Percentiles rank a stretch among this genome's conserved stretches.
These are phyloP conservation scores for Papilio machaon DNA, from an alignment of 1,140 invertebrate species.

Conservation along the genomic window DNA sequence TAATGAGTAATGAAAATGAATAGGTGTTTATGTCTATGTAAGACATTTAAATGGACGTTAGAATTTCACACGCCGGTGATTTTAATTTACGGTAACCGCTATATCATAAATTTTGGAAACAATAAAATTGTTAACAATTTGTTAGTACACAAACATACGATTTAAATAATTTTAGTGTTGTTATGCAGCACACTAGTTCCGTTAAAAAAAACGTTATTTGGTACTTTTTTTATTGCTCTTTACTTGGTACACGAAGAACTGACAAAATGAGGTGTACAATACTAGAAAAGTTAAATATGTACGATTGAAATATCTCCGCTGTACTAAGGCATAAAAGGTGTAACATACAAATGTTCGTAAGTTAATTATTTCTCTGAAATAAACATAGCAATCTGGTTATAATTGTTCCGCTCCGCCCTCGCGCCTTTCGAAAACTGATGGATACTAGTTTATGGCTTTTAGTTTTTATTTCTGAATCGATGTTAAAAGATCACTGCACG, in stretches of 20 bases:
- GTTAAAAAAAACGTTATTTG: not conserved
- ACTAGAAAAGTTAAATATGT: not conserved
- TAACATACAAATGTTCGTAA: not conserved
- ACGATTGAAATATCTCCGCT: not conserved
- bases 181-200: not conserved
- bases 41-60: constrained; percentile 30
- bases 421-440: constrained; percentile 42
- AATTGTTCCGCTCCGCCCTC: constrained; percentile 50
- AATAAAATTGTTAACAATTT: constrained; percentile 24
- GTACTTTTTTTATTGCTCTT: no score
- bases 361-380: constrained; percentile 52
- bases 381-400: constrained; percentile 56
- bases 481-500: constrained; percentile 16
- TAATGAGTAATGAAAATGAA: constrained; percentile 36
- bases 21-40: constrained; percentile 37
- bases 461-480: constrained; percentile 37
- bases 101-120: constrained; percentile 29
- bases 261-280: not conserved
- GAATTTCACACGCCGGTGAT: constrained; percentile 36
- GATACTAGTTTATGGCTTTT: constrained; percentile 46
- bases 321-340: not conserved
- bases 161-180: not conserved
- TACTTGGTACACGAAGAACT: no score
- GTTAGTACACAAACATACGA: constrained; percentile 7
- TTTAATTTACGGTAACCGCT: constrained; percentile 34